Percentiles rank a stretch among this genome's conserved stretches.
These are phyloP conservation scores for Microchrysa polita DNA, from an alignment of 2,888 invertebrate species.

Conservation along the genomic window DNA sequence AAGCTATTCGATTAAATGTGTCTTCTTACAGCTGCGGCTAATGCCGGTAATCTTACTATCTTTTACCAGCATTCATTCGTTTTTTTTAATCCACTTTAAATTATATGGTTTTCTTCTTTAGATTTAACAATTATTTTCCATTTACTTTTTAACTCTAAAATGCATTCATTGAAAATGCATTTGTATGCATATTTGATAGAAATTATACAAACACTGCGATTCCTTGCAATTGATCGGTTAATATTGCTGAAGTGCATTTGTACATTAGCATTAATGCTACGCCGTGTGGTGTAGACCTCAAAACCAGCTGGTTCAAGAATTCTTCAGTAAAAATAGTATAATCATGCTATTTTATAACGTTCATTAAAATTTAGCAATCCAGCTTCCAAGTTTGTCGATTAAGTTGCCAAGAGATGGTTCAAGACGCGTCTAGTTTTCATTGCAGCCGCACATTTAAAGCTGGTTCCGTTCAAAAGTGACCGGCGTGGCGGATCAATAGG, in stretches of 20 bases:
- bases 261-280: neutral
- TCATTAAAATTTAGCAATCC: conserved; percentile 8
- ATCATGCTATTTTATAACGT: conserved; percentile 10
- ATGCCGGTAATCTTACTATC: too few species aligned
- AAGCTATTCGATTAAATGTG: too few species aligned
- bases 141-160: neutral
- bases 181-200: too few species aligned
- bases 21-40: too few species aligned
- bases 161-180: neutral
- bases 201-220: neutral
- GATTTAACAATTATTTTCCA: conserved; percentile 16
- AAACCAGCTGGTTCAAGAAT: neutral
- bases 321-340: neutral
- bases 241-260: neutral
- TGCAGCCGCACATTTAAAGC: neutral
- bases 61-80: neutral
- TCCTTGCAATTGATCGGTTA: neutral
- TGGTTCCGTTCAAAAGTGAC: neutral
- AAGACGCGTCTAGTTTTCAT: neutral
- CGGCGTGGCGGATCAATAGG: neutral
- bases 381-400: conserved; percentile 23
- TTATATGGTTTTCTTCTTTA: neutral
- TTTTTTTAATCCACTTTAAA: neutral
- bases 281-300: neutral
- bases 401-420: neutral